Evolutionary conservation across 2,797 vertebrate genomes (phyloP).

Genomic region (Mormyrus proboscirostris): DNA sequence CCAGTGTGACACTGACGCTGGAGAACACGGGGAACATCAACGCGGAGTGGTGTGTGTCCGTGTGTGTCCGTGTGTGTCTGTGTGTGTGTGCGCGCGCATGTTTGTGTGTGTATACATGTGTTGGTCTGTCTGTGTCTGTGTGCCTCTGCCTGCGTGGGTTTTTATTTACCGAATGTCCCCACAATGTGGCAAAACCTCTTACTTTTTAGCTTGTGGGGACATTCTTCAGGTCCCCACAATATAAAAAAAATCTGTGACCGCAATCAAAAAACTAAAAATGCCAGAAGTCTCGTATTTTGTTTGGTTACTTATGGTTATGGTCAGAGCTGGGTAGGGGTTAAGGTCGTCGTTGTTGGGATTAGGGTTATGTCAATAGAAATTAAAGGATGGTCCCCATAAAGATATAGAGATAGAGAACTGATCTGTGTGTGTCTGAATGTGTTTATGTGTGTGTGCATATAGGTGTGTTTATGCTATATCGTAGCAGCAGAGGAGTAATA

Average conservation of each 20-base stretch:
- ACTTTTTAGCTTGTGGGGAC: background rate
- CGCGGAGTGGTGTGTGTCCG: slow-evolving; percentile 71
- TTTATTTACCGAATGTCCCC: background rate
- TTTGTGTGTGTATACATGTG: background rate
- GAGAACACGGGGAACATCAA: slow-evolving; percentile 71
- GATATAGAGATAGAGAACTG: background rate
- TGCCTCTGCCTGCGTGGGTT: background rate
- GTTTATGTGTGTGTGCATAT: background rate
- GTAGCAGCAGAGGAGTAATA: background rate
- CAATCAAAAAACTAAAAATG: background rate
- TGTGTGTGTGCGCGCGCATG: background rate
- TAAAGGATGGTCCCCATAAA: background rate
- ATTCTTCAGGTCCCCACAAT: background rate
- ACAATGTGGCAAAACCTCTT: background rate
- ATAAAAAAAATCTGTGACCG: background rate
- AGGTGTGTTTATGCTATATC: background rate
- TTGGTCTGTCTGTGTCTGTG: background rate
- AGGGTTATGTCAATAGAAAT: background rate
- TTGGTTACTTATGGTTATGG: background rate
- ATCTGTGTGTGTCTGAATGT: background rate
- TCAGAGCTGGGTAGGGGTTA: background rate
- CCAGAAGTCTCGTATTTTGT: background rate
- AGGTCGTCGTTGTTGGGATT: background rate
- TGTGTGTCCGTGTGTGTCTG: background rate
- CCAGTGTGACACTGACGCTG: slow-evolving; percentile 67